A percentile compares a stretch with the other conserved stretches of the same genome.
phyloP scores from a whole-genome alignment of 1,140 invertebrate genomes.

The Grapholita molesta region DNA sequence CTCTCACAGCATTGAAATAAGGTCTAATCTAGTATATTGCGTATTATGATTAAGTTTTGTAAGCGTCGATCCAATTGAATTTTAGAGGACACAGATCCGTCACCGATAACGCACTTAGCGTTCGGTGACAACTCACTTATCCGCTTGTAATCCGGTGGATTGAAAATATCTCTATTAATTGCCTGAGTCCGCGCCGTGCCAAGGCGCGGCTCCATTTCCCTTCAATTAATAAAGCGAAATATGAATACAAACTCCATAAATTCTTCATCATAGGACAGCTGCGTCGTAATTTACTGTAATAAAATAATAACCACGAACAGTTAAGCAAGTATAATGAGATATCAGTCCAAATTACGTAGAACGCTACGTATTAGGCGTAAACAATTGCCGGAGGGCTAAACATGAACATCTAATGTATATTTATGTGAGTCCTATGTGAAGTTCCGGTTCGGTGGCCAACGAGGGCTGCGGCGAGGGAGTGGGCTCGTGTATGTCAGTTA shows the following conservation, averaged over 20 bases:
- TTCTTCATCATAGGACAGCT: slow-evolving; percentile 48
- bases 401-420: slow-evolving; percentile 31
- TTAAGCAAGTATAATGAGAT: slow-evolving; percentile 60
- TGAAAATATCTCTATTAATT: slow-evolving; percentile 60
- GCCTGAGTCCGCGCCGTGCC: slow-evolving; percentile 18
- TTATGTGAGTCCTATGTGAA: slow-evolving; percentile 41
- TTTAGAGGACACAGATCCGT: slow-evolving; percentile 70
- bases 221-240: slow-evolving; percentile 42
- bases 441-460: slow-evolving; percentile 39
- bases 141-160: slow-evolving; percentile 64
- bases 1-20: slow-evolving; percentile 14
- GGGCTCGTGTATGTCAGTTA: slow-evolving; percentile 20
- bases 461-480: slow-evolving; percentile 35
- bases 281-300: slow-evolving; percentile 55
- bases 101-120: slow-evolving; percentile 64
- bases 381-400: slow-evolving; percentile 32
- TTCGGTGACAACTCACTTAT: slow-evolving; percentile 70
- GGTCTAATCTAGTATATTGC: neutral
- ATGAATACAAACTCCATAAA: slow-evolving; percentile 55
- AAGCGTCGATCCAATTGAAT: slow-evolving; percentile 60
- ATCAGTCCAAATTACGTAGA: slow-evolving; percentile 49
- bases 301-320: slow-evolving; percentile 55
- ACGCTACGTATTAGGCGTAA: slow-evolving; percentile 31
- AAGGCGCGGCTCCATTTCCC: neutral
- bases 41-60: slow-evolving; percentile 37